Conservation (phyloP, 2,888 invertebrate genomes). For the Kuschelorhynchus macadamiae region DNA sequence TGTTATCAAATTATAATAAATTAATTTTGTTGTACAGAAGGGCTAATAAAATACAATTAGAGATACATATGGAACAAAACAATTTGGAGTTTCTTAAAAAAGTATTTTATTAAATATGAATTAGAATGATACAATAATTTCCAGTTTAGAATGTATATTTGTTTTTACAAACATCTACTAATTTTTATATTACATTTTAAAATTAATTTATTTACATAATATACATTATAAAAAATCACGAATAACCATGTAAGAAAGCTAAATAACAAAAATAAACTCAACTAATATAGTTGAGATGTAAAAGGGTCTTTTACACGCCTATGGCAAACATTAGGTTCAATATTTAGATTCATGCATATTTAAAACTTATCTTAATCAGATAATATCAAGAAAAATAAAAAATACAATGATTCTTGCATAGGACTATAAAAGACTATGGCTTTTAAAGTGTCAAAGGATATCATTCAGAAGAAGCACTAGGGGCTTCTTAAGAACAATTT, state of each 20-base stretch:
- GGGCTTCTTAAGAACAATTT: constrained; percentile 48
- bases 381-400: neutral
- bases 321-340: constrained; percentile 8
- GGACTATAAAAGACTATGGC: constrained; percentile 49
- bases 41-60: no score
- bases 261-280: constrained; percentile 59
- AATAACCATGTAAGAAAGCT: constrained; percentile 57
- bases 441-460: constrained; percentile 32
- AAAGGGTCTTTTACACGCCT: constrained; percentile 37
- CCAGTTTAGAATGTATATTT: constrained; percentile 60
- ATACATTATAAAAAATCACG: constrained; percentile 65
- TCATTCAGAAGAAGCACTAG: constrained; percentile 44
- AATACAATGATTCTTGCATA: neutral
- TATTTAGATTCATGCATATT: neutral
- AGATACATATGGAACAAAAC: constrained; percentile 5
- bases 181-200: constrained; percentile 60
- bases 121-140: constrained; percentile 60
- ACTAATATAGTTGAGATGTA: constrained; percentile 63
- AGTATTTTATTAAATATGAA: constrained; percentile 60
- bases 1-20: no score
- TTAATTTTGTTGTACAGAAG: no score
- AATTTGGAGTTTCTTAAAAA: constrained; percentile 49
- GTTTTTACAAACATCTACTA: constrained; percentile 65
- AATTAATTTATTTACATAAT: constrained; percentile 64
- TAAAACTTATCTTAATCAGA: neutral